Evolutionary conservation across 2,797 vertebrate species (phyloP).

Genomic region (Delichon dasypus): DNA sequence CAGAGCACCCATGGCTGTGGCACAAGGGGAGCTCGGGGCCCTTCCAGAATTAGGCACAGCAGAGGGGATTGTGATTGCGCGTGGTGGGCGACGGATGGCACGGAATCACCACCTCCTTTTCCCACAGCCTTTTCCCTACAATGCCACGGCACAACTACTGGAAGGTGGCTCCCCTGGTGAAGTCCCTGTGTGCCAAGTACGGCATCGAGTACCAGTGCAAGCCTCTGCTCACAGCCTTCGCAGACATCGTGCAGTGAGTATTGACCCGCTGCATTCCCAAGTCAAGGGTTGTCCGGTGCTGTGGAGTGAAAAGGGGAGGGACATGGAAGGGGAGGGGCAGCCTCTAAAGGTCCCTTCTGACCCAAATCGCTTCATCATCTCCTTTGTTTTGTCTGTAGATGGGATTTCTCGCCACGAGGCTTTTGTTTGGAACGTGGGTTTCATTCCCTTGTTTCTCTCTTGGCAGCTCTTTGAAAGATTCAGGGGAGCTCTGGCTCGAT

Average conservation of each 20-base stretch:
- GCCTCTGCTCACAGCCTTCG: conserved; percentile 72
- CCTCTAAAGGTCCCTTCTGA: not conserved
- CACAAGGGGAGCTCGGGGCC: not conserved
- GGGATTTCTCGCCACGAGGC: not conserved
- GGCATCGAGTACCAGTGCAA: conserved; percentile 76
- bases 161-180: conserved; percentile 79
- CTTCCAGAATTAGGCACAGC: not conserved
- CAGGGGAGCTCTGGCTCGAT: conserved; percentile 81
- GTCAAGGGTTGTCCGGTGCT: not conserved
- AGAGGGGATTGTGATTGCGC: not conserved
- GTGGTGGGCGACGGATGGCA: rapidly evolving
- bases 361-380: not conserved
- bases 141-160: conserved; percentile 81
- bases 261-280: not conserved
- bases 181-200: conserved; percentile 76
- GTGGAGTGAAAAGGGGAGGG: not conserved
- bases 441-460: not conserved
- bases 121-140: conserved; percentile 77
- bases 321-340: rapidly evolving
- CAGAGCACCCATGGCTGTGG: not conserved
- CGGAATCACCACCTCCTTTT: not conserved
- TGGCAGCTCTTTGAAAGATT: conserved; percentile 81
- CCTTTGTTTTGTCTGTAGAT: not conserved
- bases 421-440: rapidly evolving
- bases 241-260: conserved; percentile 78